These are phyloP conservation scores for Coryphaenoides rupestris DNA, from an alignment of 2,113 vertebrate genomes.

Conservation along the genomic window DNA sequence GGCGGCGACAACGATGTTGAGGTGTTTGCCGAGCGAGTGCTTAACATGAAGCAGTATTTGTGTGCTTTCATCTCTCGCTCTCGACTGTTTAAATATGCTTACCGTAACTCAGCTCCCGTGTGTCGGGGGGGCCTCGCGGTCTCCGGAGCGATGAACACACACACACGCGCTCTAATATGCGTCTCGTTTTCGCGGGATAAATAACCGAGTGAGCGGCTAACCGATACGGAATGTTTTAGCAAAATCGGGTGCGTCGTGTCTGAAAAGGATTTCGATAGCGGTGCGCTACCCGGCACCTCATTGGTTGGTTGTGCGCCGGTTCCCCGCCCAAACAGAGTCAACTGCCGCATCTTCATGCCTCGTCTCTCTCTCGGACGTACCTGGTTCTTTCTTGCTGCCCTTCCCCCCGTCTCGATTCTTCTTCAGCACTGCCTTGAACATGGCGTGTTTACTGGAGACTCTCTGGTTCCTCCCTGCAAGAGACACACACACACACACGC, in stretches of 20 bases:
- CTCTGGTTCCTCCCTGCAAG: constrained; percentile 45
- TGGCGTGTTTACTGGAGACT: constrained; percentile 64
- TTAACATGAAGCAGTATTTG: background rate
- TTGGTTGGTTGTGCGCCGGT: background rate
- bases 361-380: constrained; percentile 78
- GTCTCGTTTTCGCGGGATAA: constrained; percentile 8
- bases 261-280: background rate
- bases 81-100: constrained; percentile 6
- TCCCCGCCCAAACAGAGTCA: no score
- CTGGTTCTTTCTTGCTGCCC: constrained; percentile 87
- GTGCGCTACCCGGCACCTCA: no score
- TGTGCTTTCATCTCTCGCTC: constrained; percentile 19
- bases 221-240: background rate
- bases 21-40: constrained; percentile 1
- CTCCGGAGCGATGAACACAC: no score
- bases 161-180: no score
- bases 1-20: no score
- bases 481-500: constrained; percentile 11
- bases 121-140: background rate
- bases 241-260: constrained; percentile 1
- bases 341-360: constrained; percentile 2
- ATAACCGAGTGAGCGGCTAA: background rate
- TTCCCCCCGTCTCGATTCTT: constrained; percentile 94
- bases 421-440: constrained; percentile 97
- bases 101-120: background rate